phyloP scores from a whole-genome alignment of 2,113 vertebrate species.

The Perca flavescens region DNA sequence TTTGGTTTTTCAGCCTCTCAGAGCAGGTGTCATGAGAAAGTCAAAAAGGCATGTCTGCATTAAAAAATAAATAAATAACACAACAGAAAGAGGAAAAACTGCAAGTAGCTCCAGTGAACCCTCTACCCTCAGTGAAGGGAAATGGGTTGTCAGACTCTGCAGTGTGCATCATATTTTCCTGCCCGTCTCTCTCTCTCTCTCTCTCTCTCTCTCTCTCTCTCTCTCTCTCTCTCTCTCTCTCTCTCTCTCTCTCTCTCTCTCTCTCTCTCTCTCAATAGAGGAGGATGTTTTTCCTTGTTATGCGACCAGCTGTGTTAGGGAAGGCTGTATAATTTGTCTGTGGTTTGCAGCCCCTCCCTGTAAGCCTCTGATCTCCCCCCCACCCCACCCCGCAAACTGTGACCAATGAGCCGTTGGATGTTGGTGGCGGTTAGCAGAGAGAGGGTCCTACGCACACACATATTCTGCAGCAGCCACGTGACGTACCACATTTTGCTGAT shows the following conservation, averaged over 20 bases:
- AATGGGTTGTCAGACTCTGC: background rate
- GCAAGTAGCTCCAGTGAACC: conserved; percentile 14
- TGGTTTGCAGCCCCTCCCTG: conserved; percentile 63
- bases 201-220: conserved; percentile 9
- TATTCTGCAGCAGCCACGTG: background rate
- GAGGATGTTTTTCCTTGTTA: conserved; percentile 62
- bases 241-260: conserved; percentile 5
- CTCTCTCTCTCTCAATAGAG: conserved; percentile 10
- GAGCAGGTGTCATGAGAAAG: conserved; percentile 60
- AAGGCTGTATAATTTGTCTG: conserved; percentile 58
- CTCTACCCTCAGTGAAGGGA: conserved; percentile 11
- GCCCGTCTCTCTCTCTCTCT: conserved; percentile 3
- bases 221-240: conserved; percentile 11
- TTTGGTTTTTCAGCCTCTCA: conserved; percentile 22
- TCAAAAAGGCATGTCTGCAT: conserved; percentile 16
- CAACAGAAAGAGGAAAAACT: conserved; percentile 20
- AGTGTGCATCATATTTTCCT: conserved; percentile 41
- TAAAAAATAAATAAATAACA: conserved; percentile 14
- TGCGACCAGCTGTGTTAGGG: conserved; percentile 50
- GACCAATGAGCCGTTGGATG: conserved; percentile 40
- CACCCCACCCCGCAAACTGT: conserved; percentile 9
- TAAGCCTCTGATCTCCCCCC: conserved; percentile 38
- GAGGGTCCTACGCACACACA: background rate
- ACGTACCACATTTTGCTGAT: background rate
- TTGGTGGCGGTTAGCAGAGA: conserved; percentile 12